Conservation (phyloP, 2,797 vertebrate genomes). For the Xiphophorus birchmanni region DNA sequence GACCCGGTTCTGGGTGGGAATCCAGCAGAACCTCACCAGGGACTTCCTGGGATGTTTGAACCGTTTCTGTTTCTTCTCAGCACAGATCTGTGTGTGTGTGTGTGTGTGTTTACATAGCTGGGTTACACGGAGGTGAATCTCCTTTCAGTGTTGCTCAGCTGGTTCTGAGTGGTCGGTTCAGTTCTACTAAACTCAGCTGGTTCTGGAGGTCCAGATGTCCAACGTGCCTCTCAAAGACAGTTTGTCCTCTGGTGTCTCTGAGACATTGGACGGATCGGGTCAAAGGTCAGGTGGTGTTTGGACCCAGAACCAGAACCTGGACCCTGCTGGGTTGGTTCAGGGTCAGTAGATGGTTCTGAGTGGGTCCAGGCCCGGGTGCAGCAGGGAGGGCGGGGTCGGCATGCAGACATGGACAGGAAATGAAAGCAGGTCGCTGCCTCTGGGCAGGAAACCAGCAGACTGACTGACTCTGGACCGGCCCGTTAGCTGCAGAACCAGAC, state of each 20-base stretch:
- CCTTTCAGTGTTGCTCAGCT: no score
- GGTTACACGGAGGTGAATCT: constrained; percentile 10
- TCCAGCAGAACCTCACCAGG: background rate
- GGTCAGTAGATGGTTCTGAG: background rate
- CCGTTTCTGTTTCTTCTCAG: constrained; percentile 20
- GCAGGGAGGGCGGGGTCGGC: constrained; percentile 28
- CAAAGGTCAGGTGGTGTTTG: no score
- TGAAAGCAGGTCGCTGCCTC: constrained; percentile 38
- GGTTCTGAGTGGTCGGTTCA: no score
- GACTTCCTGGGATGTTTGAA: constrained; percentile 11
- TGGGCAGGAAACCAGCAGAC: constrained; percentile 6
- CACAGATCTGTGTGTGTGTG: background rate
- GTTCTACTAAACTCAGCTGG: no score
- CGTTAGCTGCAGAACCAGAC: background rate
- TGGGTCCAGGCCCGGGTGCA: constrained; percentile 7
- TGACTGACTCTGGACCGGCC: background rate
- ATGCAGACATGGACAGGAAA: constrained; percentile 43
- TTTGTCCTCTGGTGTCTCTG: no score
- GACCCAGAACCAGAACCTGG: background rate
- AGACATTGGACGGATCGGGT: no score
- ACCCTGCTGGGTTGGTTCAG: background rate
- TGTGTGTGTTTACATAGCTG: constrained; percentile 27
- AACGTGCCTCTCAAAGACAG: no score
- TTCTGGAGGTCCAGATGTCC: no score
- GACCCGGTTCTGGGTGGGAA: constrained; percentile 1